phyloP scores from a whole-genome alignment of 2,888 invertebrate species.

The Cataglyphis livida region DNA sequence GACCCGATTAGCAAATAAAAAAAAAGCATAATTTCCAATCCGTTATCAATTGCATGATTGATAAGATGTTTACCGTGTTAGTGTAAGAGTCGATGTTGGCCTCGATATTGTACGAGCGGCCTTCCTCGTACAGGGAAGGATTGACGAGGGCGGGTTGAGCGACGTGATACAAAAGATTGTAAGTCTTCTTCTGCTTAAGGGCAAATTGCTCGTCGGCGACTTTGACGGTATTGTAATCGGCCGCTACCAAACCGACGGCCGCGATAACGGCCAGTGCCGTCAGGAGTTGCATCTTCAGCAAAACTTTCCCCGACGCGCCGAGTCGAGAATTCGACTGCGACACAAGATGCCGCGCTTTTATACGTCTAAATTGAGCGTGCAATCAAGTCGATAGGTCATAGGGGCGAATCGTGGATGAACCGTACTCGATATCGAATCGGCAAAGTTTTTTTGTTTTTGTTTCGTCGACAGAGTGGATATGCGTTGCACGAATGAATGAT shows the following conservation, averaged over 20 bases:
- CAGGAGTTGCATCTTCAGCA: conserved; percentile 66
- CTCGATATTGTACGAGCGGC: conserved; percentile 75
- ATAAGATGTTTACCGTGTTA: conserved; percentile 74
- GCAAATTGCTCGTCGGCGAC: conserved; percentile 79
- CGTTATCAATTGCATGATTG: background rate
- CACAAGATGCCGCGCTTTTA: conserved; percentile 49
- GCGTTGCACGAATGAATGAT: background rate
- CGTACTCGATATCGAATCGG: conserved; percentile 9
- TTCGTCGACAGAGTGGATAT: background rate
- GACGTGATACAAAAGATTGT: conserved; percentile 79
- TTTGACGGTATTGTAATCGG: conserved; percentile 68
- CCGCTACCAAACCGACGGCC: conserved; percentile 71
- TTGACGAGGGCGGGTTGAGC: conserved; percentile 76
- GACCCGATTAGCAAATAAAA: background rate
- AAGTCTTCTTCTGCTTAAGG: conserved; percentile 80
- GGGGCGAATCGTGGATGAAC: conserved; percentile 14
- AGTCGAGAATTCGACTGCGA: conserved; percentile 35
- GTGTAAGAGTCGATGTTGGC: conserved; percentile 75
- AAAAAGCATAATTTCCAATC: background rate
- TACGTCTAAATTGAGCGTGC: conserved; percentile 47
- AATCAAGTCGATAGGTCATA: conserved; percentile 44
- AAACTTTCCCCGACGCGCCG: conserved; percentile 19
- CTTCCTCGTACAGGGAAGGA: conserved; percentile 76
- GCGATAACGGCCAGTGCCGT: conserved; percentile 70
- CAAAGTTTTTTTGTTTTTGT: background rate